Evolutionary conservation across 2,888 invertebrate species (phyloP), one percentile per base, ranked within the genome.

Genomic region (Apocheima hispidaria): DNA sequence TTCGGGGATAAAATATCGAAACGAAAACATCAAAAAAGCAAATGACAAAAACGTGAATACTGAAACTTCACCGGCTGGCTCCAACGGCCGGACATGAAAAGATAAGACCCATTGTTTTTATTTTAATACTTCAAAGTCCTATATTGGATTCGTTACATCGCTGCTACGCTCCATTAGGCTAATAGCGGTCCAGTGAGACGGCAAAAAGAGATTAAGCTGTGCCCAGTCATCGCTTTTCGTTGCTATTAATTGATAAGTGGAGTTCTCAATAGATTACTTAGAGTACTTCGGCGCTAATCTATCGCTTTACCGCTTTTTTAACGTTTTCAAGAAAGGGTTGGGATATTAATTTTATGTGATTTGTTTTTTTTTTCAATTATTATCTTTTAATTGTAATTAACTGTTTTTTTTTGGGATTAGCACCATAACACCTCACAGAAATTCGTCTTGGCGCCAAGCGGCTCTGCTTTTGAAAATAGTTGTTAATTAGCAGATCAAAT

Each of bases 111-210:
- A 71, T 74, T 76, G 75, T 80, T 81, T 80, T 79, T 78, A 72
- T 78, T 83, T 80, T 74, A 81, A 77, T 75, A 75, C 72, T 74
- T 68, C 70, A 69, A 67, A 70, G 65, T 75, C 73, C 71, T 78
- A 75, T 79, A 83, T 83, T 82, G 80, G 80, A 82, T 78, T 78
- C 72, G 77, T 80, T 78, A 75, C 77, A 72, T 75, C 72, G 69
- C n/a, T 41, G 46, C 78, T 68, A 58, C 77, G 82, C 76, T 84
- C 87, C 90, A 89, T 90, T 90, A 89, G 82, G 80, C 83, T 88
- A 88, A 88, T 89, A 86, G 82, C 80, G 72, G 79, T 77, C 75
- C 86, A 86, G 84, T 89, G 88, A 89, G 83, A 84, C 82, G 85
- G 86, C 84, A 81, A 82, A 87, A 85, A 80, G 81, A 86, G 86